Conservation (phyloP, 2,888 invertebrate genomes). For the Thecocarcelia acutangulata region DNA sequence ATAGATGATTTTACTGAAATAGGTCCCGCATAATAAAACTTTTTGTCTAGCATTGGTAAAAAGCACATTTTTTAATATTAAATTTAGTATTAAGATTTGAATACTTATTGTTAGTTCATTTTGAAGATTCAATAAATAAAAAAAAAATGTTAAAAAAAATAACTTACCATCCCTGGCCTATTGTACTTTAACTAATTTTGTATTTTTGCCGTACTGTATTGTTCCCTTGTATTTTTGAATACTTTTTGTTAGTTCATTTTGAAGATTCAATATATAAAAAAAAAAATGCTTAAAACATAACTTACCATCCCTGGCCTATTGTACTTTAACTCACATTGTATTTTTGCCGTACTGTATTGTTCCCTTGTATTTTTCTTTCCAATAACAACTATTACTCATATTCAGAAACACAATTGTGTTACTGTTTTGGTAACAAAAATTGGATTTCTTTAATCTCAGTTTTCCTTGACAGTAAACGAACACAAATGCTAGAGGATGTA, state of each 20-base stretch:
- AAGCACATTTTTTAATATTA: too few species aligned
- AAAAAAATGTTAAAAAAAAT: too few species aligned
- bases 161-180: not conserved
- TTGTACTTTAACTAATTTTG: not conserved
- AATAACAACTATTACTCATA: conserved; percentile 26
- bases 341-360: not conserved
- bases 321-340: conserved; percentile 1
- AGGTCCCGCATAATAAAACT: too few species aligned
- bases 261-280: too few species aligned
- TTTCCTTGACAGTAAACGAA: conserved; percentile 6
- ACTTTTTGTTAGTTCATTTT: too few species aligned
- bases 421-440: not conserved
- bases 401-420: conserved; percentile 26
- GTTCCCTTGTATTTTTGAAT: conserved; percentile 1
- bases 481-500: too few species aligned
- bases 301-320: not conserved
- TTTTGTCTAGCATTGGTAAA: too few species aligned
- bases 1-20: too few species aligned
- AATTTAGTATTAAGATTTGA: too few species aligned
- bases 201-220: not conserved
- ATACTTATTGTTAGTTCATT: too few species aligned
- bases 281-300: too few species aligned
- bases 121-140: too few species aligned
- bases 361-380: not conserved
- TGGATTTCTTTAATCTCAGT: not conserved